Base-by-base conservation (phyloP, 2,797 vertebrate species). In the Taenioides sp. region DNA sequence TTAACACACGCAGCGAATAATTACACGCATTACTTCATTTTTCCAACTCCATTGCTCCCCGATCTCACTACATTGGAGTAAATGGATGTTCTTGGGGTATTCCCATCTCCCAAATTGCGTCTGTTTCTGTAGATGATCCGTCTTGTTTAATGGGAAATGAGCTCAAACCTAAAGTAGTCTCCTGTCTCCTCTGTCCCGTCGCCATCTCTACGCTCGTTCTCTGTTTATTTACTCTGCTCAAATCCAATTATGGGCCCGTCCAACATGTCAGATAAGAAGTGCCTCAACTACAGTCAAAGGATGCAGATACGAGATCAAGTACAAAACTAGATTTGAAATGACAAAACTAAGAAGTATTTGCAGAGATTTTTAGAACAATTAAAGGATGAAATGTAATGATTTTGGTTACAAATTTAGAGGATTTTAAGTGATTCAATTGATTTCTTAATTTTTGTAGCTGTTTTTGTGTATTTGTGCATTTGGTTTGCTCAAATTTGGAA, bases 1-100 rank as follows among this genome's bases (percentile, higher is more conserved):
- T 43, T 43, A 43, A 1, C 40, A 43, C 40, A 43, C 3, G 40
- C 49, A 20, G 49, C 17, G 18, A 50, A 50, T 18, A 50, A 43
- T 43, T 86, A 79, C 76, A 87, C 89, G 83, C 75, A 50, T 70
- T 81, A 43, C 59, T 49, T 74, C 78, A 65, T 73, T 80, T 62
- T 76, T 79, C 54, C 37, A 2, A 3, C 84, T 85, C 81, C 64
- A 82, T 83, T 87, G 80, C 85, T 83, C 73, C 62, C 62, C 86
- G 89, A 86, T 85, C 78, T 84, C 78, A 70, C 73, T 72, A 79
- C 80, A 83, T 86, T 84, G 85, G 72, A 86, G 80, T 74, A 78
- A 75, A 88, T 85, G 88, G 87, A 89, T 84, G 76, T 65, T 69
- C 69, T 65, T 72, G 86, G 72, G 79, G 72, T 71, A 67, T 81